Evolutionary conservation across 2,113 vertebrate species (phyloP), one percentile per base, ranked within the genome.

Genomic region (Ptyas mucosa): DNA sequence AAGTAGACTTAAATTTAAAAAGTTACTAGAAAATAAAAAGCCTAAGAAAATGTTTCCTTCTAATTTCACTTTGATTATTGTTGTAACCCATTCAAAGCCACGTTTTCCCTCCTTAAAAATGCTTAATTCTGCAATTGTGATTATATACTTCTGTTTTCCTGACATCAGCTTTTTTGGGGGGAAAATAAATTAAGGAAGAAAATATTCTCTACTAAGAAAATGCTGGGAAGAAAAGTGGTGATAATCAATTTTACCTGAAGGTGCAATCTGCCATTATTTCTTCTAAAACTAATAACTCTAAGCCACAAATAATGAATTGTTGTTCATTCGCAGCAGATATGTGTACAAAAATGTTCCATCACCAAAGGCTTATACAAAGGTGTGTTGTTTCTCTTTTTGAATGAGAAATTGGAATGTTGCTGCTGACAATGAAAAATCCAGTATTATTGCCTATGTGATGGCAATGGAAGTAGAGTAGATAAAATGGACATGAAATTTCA

Each of bases 101-200:
- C 18, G 23, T 95, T 95, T 93, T 90, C 0, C 94, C 93, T 94
- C 92, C 94, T 8, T 94, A 95, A 94, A 39, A 93, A 61, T 55
- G 46, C 85, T 55, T 9, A 85, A 43, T 0, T 0, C 87, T 89
- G 85, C 34, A 90, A 58, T 88, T 15, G 91, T 52, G 39, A 91
- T 91, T 49, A 54, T 2, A 20, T 90, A 75, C 7, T 51, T 90
- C 94, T 89, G 21, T 34, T 55, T 89, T 87, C 51, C 14, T 88
- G 51, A 93, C 81, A 69, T 94, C 90, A 93, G 88, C n/a, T 69
- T 92, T 95, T 93, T 64, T 51, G 6, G 57, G 11, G 2, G 52
- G 5, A 86, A 18, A 55, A 55, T 89, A 88, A 91, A 49, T 8
- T 24, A 85, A 85, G 39, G 43, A 24, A 85, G 34, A 34, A 75